Percentiles rank a stretch among this genome's conserved stretches.
Conservation (phyloP, 2,113 vertebrate species). For the Gavialis gangeticus region DNA sequence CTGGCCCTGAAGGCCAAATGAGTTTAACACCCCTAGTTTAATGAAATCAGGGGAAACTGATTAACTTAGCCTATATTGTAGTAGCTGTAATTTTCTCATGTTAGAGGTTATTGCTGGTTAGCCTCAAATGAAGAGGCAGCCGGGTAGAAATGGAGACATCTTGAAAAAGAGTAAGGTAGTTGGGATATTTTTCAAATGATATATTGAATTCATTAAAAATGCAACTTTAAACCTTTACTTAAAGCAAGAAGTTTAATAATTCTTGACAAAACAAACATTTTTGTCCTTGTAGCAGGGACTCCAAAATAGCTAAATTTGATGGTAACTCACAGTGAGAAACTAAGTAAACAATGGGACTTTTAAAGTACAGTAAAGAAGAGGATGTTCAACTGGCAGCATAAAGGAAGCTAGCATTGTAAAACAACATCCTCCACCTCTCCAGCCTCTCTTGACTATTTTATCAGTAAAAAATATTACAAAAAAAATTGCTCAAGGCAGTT, state of each 20-base stretch:
- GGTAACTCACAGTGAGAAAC: background rate
- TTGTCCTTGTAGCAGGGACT: background rate
- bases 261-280: background rate
- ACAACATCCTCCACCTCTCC: background rate
- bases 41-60: constrained; percentile 21
- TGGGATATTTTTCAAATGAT: constrained; percentile 19
- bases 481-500: background rate
- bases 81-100: background rate
- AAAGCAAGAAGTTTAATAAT: background rate
- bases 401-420: background rate
- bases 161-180: constrained; percentile 50
- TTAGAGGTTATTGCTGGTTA: background rate
- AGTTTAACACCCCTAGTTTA: background rate
- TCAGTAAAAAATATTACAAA: background rate
- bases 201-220: constrained; percentile 12
- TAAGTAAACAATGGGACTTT: background rate
- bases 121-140: background rate
- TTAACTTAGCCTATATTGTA: constrained; percentile 8
- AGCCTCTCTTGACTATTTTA: background rate
- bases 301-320: background rate
- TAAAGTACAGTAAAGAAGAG: background rate
- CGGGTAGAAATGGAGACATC: background rate
- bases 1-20: too few relatives aligned
- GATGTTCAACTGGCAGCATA: background rate
- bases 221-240: background rate